Evolutionary conservation across 53 echinoderm and acorn worm species (phyloP), one percentile per base, ranked within the genome.

Genomic region (Temnopleurus reevesii): DNA sequence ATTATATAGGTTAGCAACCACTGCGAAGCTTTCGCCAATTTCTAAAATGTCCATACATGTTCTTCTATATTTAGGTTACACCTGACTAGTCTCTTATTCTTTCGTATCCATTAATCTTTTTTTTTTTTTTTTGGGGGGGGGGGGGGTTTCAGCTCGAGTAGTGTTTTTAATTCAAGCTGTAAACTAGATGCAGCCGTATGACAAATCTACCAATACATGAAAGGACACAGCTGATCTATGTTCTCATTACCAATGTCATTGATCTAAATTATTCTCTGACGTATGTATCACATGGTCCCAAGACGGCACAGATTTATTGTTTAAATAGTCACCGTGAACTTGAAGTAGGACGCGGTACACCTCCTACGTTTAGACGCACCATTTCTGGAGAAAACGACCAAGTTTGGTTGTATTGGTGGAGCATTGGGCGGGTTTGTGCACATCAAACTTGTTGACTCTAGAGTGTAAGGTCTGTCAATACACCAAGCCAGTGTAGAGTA

Each of bases 391-490:
- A 71, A 56, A 71, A 38, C 71, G n/a, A 38, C 8, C 41, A n/a
- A n/a, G n/a, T 71, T 71, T 71, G 41, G 41, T 41, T 56, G 55
- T 38, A 28, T 79, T 49, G 29, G 24, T 79, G 30, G 17, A 46
- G 79, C 83, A 83, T 54, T 83, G 55, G 30, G n/a, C 12, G 23
- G 49, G 33, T 55, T 55, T 31, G 12, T 15, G 44, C 9, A 60
- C 61, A 59, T 61, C 61, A 85, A 85, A 85, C 86, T 85, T 85
- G 86, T 85, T 85, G 86, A 85, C 86, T 85, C 60, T 59, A 59
- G 5, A 21, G 27, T 59, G 86, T 60, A 85, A 57, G 60, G 59
- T 43, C 60, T 85, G 86, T 60, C 59, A 85, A 85, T 85, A 85
- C 59, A 45, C 59, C 30, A 26, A 26, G 29, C 59, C 46, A 44